Conservation (phyloP, 2,888 invertebrate genomes). For the Catocala nupta region DNA sequence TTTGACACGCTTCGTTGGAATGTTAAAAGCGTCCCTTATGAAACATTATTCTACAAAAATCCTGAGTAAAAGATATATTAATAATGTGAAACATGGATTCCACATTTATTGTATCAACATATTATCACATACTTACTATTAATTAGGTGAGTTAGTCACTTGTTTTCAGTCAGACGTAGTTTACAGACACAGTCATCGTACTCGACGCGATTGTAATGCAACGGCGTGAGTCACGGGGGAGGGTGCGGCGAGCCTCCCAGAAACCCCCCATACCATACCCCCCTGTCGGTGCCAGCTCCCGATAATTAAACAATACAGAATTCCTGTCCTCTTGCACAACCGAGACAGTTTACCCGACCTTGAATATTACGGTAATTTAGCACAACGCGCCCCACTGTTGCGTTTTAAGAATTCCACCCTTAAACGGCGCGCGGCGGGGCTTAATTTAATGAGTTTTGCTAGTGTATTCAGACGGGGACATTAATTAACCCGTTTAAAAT, state of each 20-base stretch:
- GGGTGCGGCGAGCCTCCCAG: conserved; percentile 29
- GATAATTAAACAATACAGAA: conserved; percentile 66
- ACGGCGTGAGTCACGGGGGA: conserved; percentile 59
- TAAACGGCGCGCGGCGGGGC: conserved; percentile 58
- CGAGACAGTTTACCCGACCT: conserved; percentile 63
- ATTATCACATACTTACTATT: background rate
- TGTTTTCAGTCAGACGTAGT: conserved; percentile 39
- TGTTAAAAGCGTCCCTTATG: background rate
- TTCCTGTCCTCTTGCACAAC: conserved; percentile 52
- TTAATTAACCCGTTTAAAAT: conserved; percentile 61
- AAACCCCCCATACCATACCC: conserved; percentile 25
- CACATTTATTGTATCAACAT: background rate
- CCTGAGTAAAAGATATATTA: background rate
- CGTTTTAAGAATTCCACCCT: conserved; percentile 64
- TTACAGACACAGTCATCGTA: conserved; percentile 48
- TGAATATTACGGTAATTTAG: conserved; percentile 64
- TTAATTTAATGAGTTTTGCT: conserved; percentile 63
- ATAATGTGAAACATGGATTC: conserved; percentile 1
- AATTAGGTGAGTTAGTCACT: conserved; percentile 45
- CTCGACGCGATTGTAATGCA: conserved; percentile 53
- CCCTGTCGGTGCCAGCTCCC: conserved; percentile 21
- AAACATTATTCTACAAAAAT: background rate
- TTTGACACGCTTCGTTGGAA: background rate
- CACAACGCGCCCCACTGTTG: conserved; percentile 41
- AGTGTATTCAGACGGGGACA: conserved; percentile 55